Percentiles rank a stretch among this genome's conserved stretches.
Conservation (phyloP, 2,113 vertebrate genomes). For the Mystacornis crossleyi region DNA sequence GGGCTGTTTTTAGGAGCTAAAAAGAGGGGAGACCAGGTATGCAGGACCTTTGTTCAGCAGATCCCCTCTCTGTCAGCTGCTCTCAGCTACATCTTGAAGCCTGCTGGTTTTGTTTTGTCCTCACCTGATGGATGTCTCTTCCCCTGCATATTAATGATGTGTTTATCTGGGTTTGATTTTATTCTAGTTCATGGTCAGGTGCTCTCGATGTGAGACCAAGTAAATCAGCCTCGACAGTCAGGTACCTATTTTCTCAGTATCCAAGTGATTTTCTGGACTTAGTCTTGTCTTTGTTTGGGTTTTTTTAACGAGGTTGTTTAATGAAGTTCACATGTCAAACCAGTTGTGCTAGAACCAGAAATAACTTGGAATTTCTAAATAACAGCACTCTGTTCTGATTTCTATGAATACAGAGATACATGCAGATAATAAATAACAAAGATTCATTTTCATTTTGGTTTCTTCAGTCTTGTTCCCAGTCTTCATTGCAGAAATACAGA, state of each 20-base stretch:
- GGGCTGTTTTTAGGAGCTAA: neutral
- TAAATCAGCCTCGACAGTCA: too few relatives aligned
- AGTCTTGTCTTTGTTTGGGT: neutral
- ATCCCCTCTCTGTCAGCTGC: neutral
- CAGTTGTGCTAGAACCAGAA: neutral
- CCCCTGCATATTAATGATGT: neutral
- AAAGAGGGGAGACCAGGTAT: neutral
- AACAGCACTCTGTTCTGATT: neutral
- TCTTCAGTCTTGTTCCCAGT: neutral
- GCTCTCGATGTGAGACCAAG: too few relatives aligned
- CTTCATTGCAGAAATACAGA: neutral
- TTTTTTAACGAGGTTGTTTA: neutral
- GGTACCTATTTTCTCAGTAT: neutral
- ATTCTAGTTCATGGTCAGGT: neutral
- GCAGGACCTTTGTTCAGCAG: neutral
- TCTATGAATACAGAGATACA: neutral
- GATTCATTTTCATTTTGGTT: neutral
- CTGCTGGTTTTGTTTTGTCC: neutral
- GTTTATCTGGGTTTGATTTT: neutral
- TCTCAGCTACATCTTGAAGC: neutral
- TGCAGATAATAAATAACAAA: neutral
- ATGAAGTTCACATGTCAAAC: neutral
- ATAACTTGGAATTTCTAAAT: neutral
- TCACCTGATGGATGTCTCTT: neutral
- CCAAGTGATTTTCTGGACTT: neutral